phyloP scores from a whole-genome alignment of 2,888 invertebrate genomes.

The Oxystoma pomonae region DNA sequence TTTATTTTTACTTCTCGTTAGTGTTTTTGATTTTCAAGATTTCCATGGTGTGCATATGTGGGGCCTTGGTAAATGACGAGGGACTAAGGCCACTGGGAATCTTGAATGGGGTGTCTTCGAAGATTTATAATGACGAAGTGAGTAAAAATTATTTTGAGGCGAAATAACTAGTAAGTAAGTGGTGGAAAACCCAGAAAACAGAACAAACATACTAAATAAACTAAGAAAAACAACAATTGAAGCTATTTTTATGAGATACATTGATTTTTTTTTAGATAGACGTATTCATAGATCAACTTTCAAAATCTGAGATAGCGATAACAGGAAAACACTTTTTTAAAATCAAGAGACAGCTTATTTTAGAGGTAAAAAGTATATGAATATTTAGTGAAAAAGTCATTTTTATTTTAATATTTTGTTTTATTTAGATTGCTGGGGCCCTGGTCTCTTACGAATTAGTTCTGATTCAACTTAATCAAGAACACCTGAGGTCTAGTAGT shows the following conservation, averaged over 20 bases:
- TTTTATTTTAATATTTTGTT: constrained; percentile 10
- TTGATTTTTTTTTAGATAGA: constrained; percentile 26
- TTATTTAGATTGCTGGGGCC: constrained; percentile 40
- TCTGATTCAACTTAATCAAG: constrained; percentile 37
- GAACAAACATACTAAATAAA: not conserved
- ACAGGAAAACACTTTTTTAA: constrained; percentile 24
- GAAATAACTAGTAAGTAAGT: not conserved
- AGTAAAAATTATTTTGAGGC: not conserved
- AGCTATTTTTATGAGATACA: too few relatives aligned
- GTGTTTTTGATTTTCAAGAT: constrained; percentile 42
- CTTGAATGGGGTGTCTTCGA: constrained; percentile 61
- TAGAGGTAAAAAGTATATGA: constrained; percentile 29
- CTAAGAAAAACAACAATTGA: not conserved
- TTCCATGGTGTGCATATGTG: constrained; percentile 37
- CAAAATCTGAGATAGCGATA: constrained; percentile 25
- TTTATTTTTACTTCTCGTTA: constrained; percentile 38
- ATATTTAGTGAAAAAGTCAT: too few relatives aligned
- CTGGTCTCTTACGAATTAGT: constrained; percentile 43
- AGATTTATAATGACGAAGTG: constrained; percentile 62
- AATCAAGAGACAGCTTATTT: constrained; percentile 25
- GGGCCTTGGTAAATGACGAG: constrained; percentile 41
- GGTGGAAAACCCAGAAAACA: not conserved
- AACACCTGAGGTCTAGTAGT: constrained; percentile 16
- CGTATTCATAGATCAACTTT: constrained; percentile 22
- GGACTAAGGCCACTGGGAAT: constrained; percentile 41